Evolutionary conservation across 1,140 invertebrate genomes (phyloP), one percentile per base, ranked within the genome.

Genomic region (Zaprionus gabonicus): DNA sequence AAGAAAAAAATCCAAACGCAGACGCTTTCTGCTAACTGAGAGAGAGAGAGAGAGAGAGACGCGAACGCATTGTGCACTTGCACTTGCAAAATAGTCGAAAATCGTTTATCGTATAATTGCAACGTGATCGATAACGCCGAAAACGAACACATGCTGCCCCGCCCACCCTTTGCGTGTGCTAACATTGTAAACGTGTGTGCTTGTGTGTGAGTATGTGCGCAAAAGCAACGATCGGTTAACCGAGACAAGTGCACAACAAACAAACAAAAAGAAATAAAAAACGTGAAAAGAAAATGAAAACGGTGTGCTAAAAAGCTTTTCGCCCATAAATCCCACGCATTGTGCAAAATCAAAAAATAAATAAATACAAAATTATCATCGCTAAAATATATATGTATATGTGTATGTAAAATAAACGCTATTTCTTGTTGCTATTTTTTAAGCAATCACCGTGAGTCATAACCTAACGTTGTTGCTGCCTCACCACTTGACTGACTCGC

Each of bases 401-500:
- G 28, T 60, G 46, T 36, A 55, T 44, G 51, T 60, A 28, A 46
- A 34, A 68, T 73, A 62, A 60, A 77, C 65, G 64, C 38, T 46
- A 68, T 76, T 68, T 68, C 41, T 66, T 76, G 73, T 76, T 71
- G 69, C 34, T 65, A 46, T 46, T 46, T 63, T 58, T 78, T 58
- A 74, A 69, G 71, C 65, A 74, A 74, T 53, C 56, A 60, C 38
- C 57, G 78, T 80, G 78, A 80, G 70, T 80, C 78, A 80, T 80
- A 73, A 78, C 77, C 76, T 73, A 68, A 68, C 68, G 70, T 76
- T 77, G 67, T 71, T 76, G 69, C 62, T 38, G 76, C 71, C 65
- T 71, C 73, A 63, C 76, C 34, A 76, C 76, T 84, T 77, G 67
- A 82, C 78, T 84, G 80, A 70, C 80, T 80, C 60, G 75, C 75